Base-by-base conservation (phyloP, 2,888 invertebrate genomes). In the Agonum fuliginosum region DNA sequence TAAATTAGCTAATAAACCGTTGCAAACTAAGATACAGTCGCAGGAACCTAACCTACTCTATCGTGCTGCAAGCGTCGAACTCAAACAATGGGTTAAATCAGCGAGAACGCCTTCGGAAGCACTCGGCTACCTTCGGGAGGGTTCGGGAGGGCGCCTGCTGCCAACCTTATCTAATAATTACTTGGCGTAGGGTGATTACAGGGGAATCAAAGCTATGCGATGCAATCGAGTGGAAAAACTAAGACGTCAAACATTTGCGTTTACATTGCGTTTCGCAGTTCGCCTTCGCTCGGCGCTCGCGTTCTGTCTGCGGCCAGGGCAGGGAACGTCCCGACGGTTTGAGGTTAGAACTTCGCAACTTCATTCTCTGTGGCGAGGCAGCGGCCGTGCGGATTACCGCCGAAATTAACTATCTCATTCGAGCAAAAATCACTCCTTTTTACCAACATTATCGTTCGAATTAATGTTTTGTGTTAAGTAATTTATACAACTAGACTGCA, bases 1-100 rank as follows among this genome's bases (percentile, higher is more conserved):
- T 75, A 75, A 75, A 75, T 75, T 75, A 75, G 75, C 46, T 75
- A 75, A 75, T 75, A 75, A 75, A 75, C 67, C 75, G 67, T 75
- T 43, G 65, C 75, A 43, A 48, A 67, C 75, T 75, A 34, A 34
- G 67, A 75, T 58, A 75, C 75, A 75, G 75, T 48, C 58, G 58
- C 43, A 58, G 20, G 37, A 34, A 24, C 27, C 46, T 27, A n/a
- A n/a, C n/a, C n/a, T n/a, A n/a, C n/a, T n/a, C n/a, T n/a, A n/a
- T n/a, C n/a, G n/a, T n/a, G n/a, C n/a, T n/a, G n/a, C n/a, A n/a
- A n/a, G 43, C 70, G 48, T 19, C 70, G 70, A 70, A 27, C 70
- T 70, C 43, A 70, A 70, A 70, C 70, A 70, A 70, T 70, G 70
- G 24, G 70, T 46, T 70, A 70, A 70, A 70, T 70, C 70, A 70